Conservation (phyloP, 2,797 vertebrate species). For the Lemur catta region DNA sequence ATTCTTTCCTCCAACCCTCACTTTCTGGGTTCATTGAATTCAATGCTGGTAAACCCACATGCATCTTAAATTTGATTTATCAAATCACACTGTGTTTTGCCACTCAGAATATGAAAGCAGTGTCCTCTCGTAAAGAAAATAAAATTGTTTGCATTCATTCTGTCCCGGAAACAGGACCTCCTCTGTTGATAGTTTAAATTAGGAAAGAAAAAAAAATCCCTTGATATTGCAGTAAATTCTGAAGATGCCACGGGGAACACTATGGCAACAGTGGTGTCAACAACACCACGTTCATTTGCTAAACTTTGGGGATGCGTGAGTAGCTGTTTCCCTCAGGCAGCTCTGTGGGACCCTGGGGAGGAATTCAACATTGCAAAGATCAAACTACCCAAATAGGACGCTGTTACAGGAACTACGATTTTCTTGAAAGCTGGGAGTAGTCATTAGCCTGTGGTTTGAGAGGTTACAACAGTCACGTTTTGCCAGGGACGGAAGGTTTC, state of each 20-base stretch:
- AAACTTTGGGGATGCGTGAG: slow-evolving; percentile 39
- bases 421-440: slow-evolving; percentile 34
- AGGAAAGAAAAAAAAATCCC: background rate
- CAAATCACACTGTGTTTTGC: background rate
- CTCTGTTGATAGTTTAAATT: slow-evolving; percentile 63
- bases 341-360: slow-evolving; percentile 38
- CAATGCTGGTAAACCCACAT: background rate
- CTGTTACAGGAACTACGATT: background rate
- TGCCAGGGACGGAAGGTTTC: background rate
- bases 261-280: slow-evolving; percentile 8
- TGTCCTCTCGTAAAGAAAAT: background rate
- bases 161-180: background rate
- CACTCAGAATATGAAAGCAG: accelerated
- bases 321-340: slow-evolving; percentile 48
- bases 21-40: background rate
- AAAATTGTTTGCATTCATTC: slow-evolving; percentile 43
- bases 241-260: slow-evolving; percentile 11
- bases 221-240: slow-evolving; percentile 40
- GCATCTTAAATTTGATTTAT: background rate
- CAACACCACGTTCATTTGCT: background rate
- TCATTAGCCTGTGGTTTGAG: slow-evolving; percentile 56
- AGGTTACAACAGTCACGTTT: slow-evolving; percentile 46
- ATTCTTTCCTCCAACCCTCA: background rate
- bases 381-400: slow-evolving; percentile 9
- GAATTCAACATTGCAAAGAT: slow-evolving; percentile 49